phyloP scores from a whole-genome alignment of 2,888 invertebrate species.

The Blomia tropicalis region DNA sequence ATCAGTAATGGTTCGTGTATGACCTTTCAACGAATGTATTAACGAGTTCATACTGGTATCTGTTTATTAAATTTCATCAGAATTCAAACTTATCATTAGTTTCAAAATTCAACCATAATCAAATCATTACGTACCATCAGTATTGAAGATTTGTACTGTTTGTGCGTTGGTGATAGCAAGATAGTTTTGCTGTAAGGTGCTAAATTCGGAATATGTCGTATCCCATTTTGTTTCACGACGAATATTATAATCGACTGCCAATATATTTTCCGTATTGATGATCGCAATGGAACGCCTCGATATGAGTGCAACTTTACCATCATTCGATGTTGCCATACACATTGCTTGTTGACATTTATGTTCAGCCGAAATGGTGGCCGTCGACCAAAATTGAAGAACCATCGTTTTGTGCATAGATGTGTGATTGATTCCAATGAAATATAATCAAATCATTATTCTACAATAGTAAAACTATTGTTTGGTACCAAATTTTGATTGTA shows the following conservation, averaged over 20 bases:
- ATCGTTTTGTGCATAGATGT: too few relatives aligned
- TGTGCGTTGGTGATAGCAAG: slow-evolving; percentile 55
- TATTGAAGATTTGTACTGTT: slow-evolving; percentile 24
- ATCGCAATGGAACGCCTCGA: slow-evolving; percentile 20
- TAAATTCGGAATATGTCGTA: slow-evolving; percentile 81
- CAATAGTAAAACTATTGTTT: too few relatives aligned
- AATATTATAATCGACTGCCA: slow-evolving; percentile 55
- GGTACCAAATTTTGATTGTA: too few relatives aligned
- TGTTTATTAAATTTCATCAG: neutral
- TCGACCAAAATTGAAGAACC: slow-evolving; percentile 14
- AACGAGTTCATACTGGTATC: slow-evolving; percentile 18
- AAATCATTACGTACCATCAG: slow-evolving; percentile 5
- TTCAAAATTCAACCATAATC: slow-evolving; percentile 9
- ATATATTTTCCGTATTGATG: slow-evolving; percentile 52
- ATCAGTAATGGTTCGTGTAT: slow-evolving; percentile 40
- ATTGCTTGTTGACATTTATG: slow-evolving; percentile 20
- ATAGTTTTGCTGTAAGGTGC: slow-evolving; percentile 45
- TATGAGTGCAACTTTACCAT: slow-evolving; percentile 54
- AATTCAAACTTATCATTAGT: too few relatives aligned
- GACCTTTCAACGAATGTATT: slow-evolving; percentile 20
- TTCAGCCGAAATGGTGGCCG: slow-evolving; percentile 13
- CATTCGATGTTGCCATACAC: slow-evolving; percentile 34
- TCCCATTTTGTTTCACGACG: slow-evolving; percentile 81
- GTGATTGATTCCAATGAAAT: neutral
- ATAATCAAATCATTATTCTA: too few relatives aligned